Evolutionary conservation across 1,140 invertebrate genomes (phyloP).

Genomic region (Pogonomyrmex californicus): DNA sequence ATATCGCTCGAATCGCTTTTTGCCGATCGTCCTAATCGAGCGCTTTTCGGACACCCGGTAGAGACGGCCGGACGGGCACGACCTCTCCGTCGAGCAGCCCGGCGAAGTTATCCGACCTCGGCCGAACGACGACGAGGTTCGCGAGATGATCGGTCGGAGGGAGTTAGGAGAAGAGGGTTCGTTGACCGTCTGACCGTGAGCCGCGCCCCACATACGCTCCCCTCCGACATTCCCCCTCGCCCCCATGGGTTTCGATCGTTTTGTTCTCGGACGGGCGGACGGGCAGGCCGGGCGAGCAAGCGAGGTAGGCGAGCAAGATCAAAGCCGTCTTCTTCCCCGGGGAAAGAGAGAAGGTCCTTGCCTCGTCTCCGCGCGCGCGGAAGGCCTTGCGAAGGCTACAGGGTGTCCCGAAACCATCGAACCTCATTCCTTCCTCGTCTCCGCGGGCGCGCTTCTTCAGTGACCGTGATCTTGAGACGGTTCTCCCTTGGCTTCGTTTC

Average conservation of each 20-base stretch:
- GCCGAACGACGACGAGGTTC: constrained; percentile 67
- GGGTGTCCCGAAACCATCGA: constrained; percentile 13
- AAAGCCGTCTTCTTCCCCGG: constrained; percentile 72
- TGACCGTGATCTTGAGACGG: no score
- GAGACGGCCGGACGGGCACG: constrained; percentile 59
- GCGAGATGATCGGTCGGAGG: constrained; percentile 70
- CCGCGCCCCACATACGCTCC: constrained; percentile 82
- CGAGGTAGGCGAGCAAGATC: constrained; percentile 71
- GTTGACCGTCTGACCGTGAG: constrained; percentile 85
- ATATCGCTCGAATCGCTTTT: not conserved
- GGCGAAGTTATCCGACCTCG: constrained; percentile 76
- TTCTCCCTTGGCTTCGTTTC: not conserved
- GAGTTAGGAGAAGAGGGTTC: constrained; percentile 74
- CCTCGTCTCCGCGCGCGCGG: constrained; percentile 59
- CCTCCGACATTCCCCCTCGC: constrained; percentile 49
- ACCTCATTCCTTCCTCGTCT: not conserved
- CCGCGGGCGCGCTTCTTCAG: not conserved
- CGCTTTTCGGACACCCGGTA: constrained; percentile 50
- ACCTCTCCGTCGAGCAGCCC: constrained; percentile 68
- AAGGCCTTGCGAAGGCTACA: constrained; percentile 59
- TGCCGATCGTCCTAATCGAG: not conserved
- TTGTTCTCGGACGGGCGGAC: constrained; percentile 60
- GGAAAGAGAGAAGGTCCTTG: constrained; percentile 73
- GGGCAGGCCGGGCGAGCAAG: not conserved
- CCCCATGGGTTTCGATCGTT: constrained; percentile 70